Base-by-base conservation (phyloP, 2,888 invertebrate species). In the Eutolmus rufibarbis region DNA sequence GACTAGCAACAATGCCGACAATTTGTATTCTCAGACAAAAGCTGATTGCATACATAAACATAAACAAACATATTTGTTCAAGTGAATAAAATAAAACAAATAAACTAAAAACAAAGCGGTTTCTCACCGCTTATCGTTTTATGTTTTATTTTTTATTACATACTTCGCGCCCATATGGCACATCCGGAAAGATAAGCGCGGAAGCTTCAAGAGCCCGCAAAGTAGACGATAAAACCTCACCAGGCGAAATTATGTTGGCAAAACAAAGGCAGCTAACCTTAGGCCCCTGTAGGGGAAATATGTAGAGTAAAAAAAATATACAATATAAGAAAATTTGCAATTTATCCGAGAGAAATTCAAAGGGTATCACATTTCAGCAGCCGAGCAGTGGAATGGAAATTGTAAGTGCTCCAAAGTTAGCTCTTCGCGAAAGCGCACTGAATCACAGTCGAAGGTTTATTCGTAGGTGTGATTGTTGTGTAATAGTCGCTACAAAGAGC, bases 111-210 rank as follows among this genome's bases (percentile, higher is more conserved):
- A 81, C 81, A 51, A 56, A 46, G 31, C 19, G 7, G 56, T 8
- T 51, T 56, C 12, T 19, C 74, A 74, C 74, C 74, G 28, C 23
- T 28, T 76, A 8, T 31, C 23, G 7, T 19, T 23, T 57, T 34
- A 34, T 57, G 19, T 57, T 57, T 57, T 23, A 8, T 23, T 23
- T 34, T 34, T 34, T 28, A 1, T 57, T 46, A 19, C n/a, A 51
- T 37, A 76, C 37, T 37, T 76, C 31, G 51, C 51, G 81, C 81
- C 81, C 81, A 81, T 81, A 81, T 81, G 81, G 81, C 81, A 81
- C 56, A 81, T 81, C 81, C 81, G 81, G 81, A 81, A 81, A 81
- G 81, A 81, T 81, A 81, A 81, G 51, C 31, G 31, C 81, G 81
- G 81, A 81, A 81, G 81, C 56, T 46, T n/a, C 8, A 78, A 78